phyloP scores from a whole-genome alignment of 2,113 vertebrate species.

The Mixornis gularis region DNA sequence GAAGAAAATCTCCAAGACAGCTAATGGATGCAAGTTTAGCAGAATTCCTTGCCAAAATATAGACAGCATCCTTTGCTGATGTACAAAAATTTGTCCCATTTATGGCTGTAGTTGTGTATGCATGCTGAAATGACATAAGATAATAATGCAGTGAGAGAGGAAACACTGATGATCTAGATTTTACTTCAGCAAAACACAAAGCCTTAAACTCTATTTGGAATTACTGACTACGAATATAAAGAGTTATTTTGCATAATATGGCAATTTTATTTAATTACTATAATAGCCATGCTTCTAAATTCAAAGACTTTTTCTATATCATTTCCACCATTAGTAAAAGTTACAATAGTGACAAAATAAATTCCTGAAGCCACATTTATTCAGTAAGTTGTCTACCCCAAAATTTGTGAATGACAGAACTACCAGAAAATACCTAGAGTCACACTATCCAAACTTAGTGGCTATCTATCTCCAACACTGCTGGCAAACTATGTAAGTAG shows the following conservation, averaged over 20 bases:
- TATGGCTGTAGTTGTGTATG: slow-evolving; percentile 68
- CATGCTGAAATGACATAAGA: slow-evolving; percentile 68
- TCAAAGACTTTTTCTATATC: background rate
- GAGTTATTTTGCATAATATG: background rate
- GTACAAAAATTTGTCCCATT: slow-evolving; percentile 77
- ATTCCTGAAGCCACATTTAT: background rate
- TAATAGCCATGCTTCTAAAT: background rate
- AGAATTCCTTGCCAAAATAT: slow-evolving; percentile 64
- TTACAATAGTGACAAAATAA: background rate
- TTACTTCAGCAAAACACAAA: background rate
- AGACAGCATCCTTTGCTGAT: slow-evolving; percentile 66
- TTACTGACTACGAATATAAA: background rate
- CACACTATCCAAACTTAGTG: background rate
- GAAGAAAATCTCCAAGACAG: slow-evolving; percentile 69
- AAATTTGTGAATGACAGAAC: background rate
- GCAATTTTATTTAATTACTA: background rate
- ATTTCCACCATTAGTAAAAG: background rate
- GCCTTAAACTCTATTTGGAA: background rate
- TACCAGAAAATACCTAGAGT: background rate
- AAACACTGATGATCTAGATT: background rate
- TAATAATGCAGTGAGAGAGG: background rate
- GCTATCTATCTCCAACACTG: background rate
- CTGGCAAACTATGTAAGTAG: background rate
- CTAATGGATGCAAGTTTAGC: slow-evolving; percentile 52
- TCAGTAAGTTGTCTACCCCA: background rate